phyloP scores from a whole-genome alignment of 2,797 vertebrate species.

The Leuciscus waleckii region DNA sequence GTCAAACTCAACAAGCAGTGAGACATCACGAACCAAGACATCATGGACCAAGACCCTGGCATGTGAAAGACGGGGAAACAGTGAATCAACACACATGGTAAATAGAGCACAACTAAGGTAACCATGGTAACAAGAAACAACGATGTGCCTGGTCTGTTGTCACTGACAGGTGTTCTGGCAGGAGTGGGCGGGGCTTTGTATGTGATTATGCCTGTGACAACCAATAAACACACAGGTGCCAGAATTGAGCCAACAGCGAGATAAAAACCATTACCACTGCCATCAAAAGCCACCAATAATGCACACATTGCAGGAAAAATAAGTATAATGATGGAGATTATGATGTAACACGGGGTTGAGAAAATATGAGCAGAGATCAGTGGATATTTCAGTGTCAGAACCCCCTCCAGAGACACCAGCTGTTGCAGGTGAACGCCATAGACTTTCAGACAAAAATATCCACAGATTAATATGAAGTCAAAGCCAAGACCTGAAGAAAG shows the following conservation, averaged over 20 bases:
- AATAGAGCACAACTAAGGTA: neutral
- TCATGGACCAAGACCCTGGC: too few relatives aligned
- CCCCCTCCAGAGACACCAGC: conserved; percentile 34
- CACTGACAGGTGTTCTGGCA: neutral
- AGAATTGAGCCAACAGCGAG: neutral
- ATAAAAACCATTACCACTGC: neutral
- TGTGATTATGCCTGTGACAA: neutral
- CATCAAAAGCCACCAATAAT: rapidly evolving
- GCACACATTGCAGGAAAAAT: neutral
- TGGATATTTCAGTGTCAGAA: neutral
- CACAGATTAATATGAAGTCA: neutral
- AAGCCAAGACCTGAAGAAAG: rapidly evolving
- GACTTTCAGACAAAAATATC: neutral
- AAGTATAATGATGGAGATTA: neutral
- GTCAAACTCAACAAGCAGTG: neutral
- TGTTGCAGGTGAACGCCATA: conserved; percentile 1
- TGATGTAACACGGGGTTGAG: neutral
- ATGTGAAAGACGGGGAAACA: rapidly evolving
- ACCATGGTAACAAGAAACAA: neutral
- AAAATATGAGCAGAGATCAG: neutral
- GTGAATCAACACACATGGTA: neutral
- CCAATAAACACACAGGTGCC: neutral
- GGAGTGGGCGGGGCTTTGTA: neutral
- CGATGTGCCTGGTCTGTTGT: neutral
- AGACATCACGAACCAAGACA: neutral